A percentile compares a stretch with the other conserved stretches of the same genome.
phyloP scores from a whole-genome alignment of 2,888 invertebrate species.

The Lottia gigantea region DNA sequence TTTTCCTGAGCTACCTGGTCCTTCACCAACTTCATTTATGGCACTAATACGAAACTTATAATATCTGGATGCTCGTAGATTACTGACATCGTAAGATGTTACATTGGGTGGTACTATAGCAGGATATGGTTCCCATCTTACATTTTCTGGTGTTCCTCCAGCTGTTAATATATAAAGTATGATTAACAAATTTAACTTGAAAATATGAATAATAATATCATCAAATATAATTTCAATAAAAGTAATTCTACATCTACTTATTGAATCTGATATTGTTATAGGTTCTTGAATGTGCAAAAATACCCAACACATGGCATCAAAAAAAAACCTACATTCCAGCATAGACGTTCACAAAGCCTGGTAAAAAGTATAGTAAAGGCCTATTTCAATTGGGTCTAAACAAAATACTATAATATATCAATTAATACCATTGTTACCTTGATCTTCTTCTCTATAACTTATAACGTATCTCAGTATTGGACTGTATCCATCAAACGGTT shows the following conservation, averaged over 20 bases:
- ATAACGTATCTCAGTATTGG: constrained; percentile 92
- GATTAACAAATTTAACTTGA: constrained; percentile 1
- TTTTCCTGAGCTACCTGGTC: constrained; percentile 88
- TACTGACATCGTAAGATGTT: constrained; percentile 87
- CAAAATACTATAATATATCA: too few species aligned
- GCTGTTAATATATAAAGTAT: constrained; percentile 22
- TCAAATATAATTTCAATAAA: not conserved
- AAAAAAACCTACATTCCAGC: too few species aligned
- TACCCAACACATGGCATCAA: too few species aligned
- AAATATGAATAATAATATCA: not conserved
- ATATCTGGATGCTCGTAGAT: constrained; percentile 89
- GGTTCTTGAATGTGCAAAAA: too few species aligned
- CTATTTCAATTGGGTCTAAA: too few species aligned
- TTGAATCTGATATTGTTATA: too few species aligned
- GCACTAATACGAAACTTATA: constrained; percentile 98
- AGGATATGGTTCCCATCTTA: constrained; percentile 73
- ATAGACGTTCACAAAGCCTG: not conserved
- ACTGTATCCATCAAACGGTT: constrained; percentile 97
- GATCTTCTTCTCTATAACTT: constrained; percentile 72
- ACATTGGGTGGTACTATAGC: constrained; percentile 87
- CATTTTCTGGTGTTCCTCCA: constrained; percentile 24
- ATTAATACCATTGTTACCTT: constrained; percentile 20
- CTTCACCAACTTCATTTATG: constrained; percentile 95
- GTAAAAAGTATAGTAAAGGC: too few species aligned
- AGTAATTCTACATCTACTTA: too few species aligned